Percentiles rank a stretch among this genome's conserved stretches.
phyloP scores from a whole-genome alignment of 2,888 invertebrate genomes.

The Malthinus seriepunctatus region DNA sequence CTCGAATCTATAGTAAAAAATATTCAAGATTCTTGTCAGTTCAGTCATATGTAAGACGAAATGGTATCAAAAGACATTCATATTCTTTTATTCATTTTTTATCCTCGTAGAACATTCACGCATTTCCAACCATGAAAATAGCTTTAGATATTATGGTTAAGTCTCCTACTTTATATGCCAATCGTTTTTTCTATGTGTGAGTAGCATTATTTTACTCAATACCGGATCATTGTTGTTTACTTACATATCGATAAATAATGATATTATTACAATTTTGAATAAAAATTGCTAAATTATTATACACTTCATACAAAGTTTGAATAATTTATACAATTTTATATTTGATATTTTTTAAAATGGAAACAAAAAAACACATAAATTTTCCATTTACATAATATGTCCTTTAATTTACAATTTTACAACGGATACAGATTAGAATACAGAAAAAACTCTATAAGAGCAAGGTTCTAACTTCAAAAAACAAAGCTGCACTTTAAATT shows the following conservation, averaged over 20 bases:
- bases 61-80: conserved; percentile 17
- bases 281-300: conserved; percentile 22
- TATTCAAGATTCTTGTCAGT: conserved; percentile 8
- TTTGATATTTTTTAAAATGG: too few species aligned
- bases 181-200: conserved; percentile 21
- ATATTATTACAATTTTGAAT: conserved; percentile 19
- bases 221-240: conserved; percentile 22
- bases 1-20: conserved; percentile 2
- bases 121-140: conserved; percentile 22
- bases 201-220: conserved; percentile 12
- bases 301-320: conserved; percentile 20
- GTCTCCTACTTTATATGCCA: conserved; percentile 21
- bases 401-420: too few species aligned
- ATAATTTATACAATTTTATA: conserved; percentile 29
- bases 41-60: conserved; percentile 7
- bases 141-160: conserved; percentile 20
- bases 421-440: too few species aligned
- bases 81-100: conserved; percentile 19
- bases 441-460: too few species aligned
- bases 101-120: conserved; percentile 21
- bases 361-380: too few species aligned
- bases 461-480: too few species aligned
- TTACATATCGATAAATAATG: conserved; percentile 20
- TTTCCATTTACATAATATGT: too few species aligned
- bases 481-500: too few species aligned